A percentile compares a stretch with the other conserved stretches of the same genome.
These are phyloP conservation scores for Atrina japonica DNA, from an alignment of 2,888 invertebrate genomes.

Conservation along the genomic window DNA sequence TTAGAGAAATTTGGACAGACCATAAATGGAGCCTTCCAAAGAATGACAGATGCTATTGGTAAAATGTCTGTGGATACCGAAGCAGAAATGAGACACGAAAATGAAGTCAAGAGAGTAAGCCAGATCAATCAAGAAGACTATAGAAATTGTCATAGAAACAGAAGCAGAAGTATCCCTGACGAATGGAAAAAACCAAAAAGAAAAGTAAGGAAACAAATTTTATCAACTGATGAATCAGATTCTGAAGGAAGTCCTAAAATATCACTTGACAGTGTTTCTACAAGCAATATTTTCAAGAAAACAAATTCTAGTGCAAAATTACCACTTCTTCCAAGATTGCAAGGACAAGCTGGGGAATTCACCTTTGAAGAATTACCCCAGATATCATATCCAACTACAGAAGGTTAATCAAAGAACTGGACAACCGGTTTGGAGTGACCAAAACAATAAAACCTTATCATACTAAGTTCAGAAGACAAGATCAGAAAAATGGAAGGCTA, in stretches of 20 bases:
- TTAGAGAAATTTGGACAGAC: not conserved
- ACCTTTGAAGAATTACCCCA: conserved; percentile 38
- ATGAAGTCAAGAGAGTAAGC: not conserved
- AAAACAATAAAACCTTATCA: conserved; percentile 43
- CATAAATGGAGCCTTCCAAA: conserved; percentile 4
- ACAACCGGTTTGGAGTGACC: conserved; percentile 41
- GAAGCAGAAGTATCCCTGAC: too few relatives aligned
- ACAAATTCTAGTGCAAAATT: too few relatives aligned
- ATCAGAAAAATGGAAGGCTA: conserved; percentile 34
- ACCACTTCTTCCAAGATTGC: conserved; percentile 41
- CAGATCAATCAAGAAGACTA: too few relatives aligned
- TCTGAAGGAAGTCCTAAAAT: too few relatives aligned
- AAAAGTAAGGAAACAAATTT: too few relatives aligned
- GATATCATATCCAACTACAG: conserved; percentile 24
- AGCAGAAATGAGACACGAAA: not conserved
- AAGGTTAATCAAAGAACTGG: conserved; percentile 39
- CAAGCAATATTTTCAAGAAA: too few relatives aligned
- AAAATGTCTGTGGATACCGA: not conserved
- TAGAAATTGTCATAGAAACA: too few relatives aligned
- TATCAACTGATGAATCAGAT: too few relatives aligned
- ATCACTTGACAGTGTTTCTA: too few relatives aligned
- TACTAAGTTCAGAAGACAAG: conserved; percentile 38
- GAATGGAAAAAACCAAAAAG: too few relatives aligned
- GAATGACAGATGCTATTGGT: not conserved
- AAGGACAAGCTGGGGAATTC: conserved; percentile 47